phyloP scores from a whole-genome alignment of 2,797 vertebrate genomes.

The Macroramphosus scolopax region DNA sequence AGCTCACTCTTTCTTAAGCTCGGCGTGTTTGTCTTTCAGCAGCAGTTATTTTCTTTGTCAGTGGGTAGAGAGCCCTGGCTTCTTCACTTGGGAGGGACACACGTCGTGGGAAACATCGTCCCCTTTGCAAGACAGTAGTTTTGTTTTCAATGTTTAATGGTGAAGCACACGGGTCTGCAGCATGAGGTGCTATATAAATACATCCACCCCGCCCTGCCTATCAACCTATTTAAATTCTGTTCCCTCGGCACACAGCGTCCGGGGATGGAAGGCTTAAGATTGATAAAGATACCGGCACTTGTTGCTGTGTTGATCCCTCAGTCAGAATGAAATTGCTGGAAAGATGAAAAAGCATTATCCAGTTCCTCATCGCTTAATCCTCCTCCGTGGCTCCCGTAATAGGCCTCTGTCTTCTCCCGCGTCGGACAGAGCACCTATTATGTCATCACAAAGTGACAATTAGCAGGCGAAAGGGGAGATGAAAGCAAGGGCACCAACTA shows the following conservation, averaged over 20 bases:
- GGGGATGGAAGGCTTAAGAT: background rate
- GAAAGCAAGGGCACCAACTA: constrained; percentile 67
- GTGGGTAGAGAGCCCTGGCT: too few relatives aligned
- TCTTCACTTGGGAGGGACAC: too few relatives aligned
- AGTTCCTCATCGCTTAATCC: constrained; percentile 51
- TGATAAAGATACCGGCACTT: too few relatives aligned
- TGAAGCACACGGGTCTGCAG: too few relatives aligned
- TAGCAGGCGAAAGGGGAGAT: constrained; percentile 61
- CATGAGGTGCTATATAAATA: too few relatives aligned
- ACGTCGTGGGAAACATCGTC: too few relatives aligned
- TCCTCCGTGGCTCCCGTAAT: constrained; percentile 47
- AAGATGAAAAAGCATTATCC: constrained; percentile 52
- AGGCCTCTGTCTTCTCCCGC: constrained; percentile 38
- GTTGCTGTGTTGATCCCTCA: constrained; percentile 16
- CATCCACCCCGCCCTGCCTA: too few relatives aligned
- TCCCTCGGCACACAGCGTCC: constrained; percentile 1
- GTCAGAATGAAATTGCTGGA: constrained; percentile 26
- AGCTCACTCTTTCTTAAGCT: constrained; percentile 20
- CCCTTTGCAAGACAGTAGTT: too few relatives aligned
- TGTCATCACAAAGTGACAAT: constrained; percentile 76
- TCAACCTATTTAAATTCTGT: background rate
- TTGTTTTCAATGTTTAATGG: too few relatives aligned
- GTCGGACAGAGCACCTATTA: constrained; percentile 69
- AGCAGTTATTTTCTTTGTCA: too few relatives aligned
- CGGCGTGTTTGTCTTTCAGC: constrained; percentile 21